A percentile compares a stretch with the other conserved stretches of the same genome.
These are phyloP conservation scores for Sphaerodactylus townsendi DNA, from an alignment of 2,113 vertebrate genomes.

Conservation along the genomic window DNA sequence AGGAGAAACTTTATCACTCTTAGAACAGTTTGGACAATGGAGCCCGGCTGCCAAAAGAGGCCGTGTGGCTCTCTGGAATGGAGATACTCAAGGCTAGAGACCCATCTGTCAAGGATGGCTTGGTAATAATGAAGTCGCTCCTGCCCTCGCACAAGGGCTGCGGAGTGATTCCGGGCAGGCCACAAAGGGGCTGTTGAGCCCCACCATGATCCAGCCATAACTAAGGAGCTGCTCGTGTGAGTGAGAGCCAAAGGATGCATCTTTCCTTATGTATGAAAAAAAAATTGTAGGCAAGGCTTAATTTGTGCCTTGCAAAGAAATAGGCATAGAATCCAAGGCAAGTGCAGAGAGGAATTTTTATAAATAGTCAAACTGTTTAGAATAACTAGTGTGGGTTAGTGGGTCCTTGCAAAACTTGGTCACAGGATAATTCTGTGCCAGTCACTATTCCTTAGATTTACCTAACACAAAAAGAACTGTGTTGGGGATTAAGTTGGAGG, in stretches of 20 bases:
- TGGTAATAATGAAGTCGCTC: constrained; percentile 30
- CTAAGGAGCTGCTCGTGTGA: background rate
- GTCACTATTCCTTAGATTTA: too few species aligned
- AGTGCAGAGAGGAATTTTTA: background rate
- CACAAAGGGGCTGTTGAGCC: background rate
- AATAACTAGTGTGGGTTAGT: too few species aligned
- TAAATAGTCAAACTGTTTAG: background rate
- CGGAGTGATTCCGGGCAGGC: background rate
- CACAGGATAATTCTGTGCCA: too few species aligned
- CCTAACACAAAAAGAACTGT: too few species aligned
- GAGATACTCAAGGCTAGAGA: constrained; percentile 17
- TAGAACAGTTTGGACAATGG: constrained; percentile 21
- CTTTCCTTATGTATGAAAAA: background rate
- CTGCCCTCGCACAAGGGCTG: background rate
- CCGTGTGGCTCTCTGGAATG: background rate
- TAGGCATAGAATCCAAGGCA: too few species aligned
- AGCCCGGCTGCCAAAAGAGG: constrained; percentile 26
- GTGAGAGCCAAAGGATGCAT: background rate
- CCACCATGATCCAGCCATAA: background rate
- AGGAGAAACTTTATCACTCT: constrained; percentile 20
- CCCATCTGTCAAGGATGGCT: constrained; percentile 45
- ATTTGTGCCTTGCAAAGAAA: background rate
- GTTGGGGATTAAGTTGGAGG: too few species aligned
- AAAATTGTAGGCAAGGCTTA: background rate
- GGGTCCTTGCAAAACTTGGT: too few species aligned